A percentile compares a stretch with the other conserved stretches of the same genome.
Evolutionary conservation across 2,113 vertebrate species (phyloP).

Genomic region (Aptenodytes patagonicus): DNA sequence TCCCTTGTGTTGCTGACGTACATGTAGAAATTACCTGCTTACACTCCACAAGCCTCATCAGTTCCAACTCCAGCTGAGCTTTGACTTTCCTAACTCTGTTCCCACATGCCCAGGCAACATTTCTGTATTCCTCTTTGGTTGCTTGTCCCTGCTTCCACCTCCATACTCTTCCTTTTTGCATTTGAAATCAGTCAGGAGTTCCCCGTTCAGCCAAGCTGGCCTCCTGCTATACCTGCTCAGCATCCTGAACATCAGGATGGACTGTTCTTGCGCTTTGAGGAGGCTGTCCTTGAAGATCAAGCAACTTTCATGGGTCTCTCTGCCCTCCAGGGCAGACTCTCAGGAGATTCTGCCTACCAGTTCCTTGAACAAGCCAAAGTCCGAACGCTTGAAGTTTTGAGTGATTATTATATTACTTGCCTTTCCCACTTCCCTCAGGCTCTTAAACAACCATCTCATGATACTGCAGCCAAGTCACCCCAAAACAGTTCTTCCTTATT

Average conservation of each 20-base stretch:
- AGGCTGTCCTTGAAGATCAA: slow-evolving; percentile 54
- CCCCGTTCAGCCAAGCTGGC: not conserved
- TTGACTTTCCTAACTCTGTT: not conserved
- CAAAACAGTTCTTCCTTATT: not conserved
- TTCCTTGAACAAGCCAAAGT: slow-evolving; percentile 14
- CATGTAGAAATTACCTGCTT: not conserved
- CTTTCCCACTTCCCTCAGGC: not conserved
- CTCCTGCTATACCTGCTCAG: slow-evolving; percentile 60
- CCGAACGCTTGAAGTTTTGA: not conserved
- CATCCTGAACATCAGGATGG: slow-evolving; percentile 55
- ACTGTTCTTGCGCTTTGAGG: slow-evolving; percentile 38
- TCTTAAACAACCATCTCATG: not conserved
- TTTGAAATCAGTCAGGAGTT: slow-evolving; percentile 40
- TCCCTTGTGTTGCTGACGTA: not conserved
- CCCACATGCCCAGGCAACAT: not conserved
- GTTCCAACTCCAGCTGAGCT: not conserved
- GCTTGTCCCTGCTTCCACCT: not conserved
- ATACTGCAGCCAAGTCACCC: not conserved
- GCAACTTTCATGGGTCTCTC: not conserved
- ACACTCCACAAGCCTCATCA: not conserved
- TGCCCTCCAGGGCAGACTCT: slow-evolving; percentile 32
- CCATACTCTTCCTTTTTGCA: slow-evolving; percentile 24
- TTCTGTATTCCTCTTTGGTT: not conserved
- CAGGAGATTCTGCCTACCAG: not conserved
- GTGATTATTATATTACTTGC: not conserved